phyloP scores from a whole-genome alignment of 2,888 invertebrate genomes.

The Drosophila maculinotata region DNA sequence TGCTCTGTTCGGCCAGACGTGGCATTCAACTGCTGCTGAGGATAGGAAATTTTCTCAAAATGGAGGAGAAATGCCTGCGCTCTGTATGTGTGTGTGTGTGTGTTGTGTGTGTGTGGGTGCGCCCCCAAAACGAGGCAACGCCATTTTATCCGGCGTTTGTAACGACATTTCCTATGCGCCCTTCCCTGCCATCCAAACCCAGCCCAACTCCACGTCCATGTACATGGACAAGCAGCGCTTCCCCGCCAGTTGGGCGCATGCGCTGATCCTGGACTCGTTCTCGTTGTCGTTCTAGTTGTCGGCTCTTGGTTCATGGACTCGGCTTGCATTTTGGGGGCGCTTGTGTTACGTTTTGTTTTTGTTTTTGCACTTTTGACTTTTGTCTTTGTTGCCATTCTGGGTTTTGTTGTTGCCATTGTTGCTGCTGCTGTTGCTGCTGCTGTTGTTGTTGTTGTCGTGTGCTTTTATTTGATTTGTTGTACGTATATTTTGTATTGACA shows the following conservation, averaged over 20 bases:
- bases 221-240: constrained; percentile 32
- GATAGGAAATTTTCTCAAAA: constrained; percentile 78
- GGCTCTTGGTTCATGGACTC: constrained; percentile 10
- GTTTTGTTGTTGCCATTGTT: constrained; percentile 15
- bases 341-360: constrained; percentile 42
- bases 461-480: constrained; percentile 72
- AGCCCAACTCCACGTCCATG: constrained; percentile 5
- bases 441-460: constrained; percentile 40
- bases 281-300: constrained; percentile 9
- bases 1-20: constrained; percentile 56
- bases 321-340: constrained; percentile 62
- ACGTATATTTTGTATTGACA: constrained; percentile 77
- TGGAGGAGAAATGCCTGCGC: constrained; percentile 63
- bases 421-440: constrained; percentile 46
- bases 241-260: constrained; percentile 62
- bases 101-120: constrained; percentile 32
- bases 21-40: constrained; percentile 30
- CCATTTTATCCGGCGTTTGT: constrained; percentile 64
- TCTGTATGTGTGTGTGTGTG: constrained; percentile 17
- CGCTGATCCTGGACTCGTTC: constrained; percentile 29
- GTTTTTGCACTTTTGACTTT: constrained; percentile 72
- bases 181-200: no score
- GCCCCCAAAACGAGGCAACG: constrained; percentile 49
- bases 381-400: constrained; percentile 70
- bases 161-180: constrained; percentile 34